Evolutionary conservation across 2,888 invertebrate genomes (phyloP).

Genomic region (Isotomurus palustris): DNA sequence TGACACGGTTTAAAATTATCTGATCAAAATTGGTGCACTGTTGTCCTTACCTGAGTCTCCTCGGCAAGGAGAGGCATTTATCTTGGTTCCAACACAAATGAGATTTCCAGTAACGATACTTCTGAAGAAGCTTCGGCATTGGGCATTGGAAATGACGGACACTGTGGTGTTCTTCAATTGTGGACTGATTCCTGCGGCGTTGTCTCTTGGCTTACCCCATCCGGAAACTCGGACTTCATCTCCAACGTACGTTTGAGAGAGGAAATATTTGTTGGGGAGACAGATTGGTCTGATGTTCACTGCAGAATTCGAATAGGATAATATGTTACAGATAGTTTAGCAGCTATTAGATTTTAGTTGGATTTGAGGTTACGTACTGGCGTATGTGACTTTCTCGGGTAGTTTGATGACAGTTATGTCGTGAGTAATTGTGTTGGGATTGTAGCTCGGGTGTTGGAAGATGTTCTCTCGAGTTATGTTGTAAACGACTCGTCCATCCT

Average conservation of each 20-base stretch:
- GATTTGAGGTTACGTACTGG: constrained; percentile 17
- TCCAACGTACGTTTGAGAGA: constrained; percentile 30
- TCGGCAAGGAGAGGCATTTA: constrained; percentile 42
- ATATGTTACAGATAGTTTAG: background rate
- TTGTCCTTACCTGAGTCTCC: constrained; percentile 36
- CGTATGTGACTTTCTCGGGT: constrained; percentile 34
- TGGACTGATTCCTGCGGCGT: constrained; percentile 35
- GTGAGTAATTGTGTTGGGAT: constrained; percentile 42
- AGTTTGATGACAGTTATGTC: constrained; percentile 43
- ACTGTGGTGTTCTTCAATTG: constrained; percentile 41
- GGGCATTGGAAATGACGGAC: constrained; percentile 35
- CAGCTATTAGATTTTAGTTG: background rate
- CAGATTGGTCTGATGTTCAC: constrained; percentile 41
- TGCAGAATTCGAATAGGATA: constrained; percentile 2
- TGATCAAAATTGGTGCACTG: background rate
- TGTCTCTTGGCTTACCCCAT: constrained; percentile 44
- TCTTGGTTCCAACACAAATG: constrained; percentile 39
- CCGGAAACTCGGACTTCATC: constrained; percentile 40
- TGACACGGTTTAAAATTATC: background rate
- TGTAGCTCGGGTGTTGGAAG: constrained; percentile 43
- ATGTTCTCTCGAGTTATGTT: constrained; percentile 41
- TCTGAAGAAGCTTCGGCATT: constrained; percentile 41
- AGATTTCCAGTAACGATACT: constrained; percentile 44
- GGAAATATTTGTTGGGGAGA: constrained; percentile 38
- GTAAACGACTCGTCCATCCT: constrained; percentile 28